These are phyloP conservation scores for Sebastolobus alascanus DNA, from an alignment of 2,797 vertebrate species.

Conservation along the genomic window DNA sequence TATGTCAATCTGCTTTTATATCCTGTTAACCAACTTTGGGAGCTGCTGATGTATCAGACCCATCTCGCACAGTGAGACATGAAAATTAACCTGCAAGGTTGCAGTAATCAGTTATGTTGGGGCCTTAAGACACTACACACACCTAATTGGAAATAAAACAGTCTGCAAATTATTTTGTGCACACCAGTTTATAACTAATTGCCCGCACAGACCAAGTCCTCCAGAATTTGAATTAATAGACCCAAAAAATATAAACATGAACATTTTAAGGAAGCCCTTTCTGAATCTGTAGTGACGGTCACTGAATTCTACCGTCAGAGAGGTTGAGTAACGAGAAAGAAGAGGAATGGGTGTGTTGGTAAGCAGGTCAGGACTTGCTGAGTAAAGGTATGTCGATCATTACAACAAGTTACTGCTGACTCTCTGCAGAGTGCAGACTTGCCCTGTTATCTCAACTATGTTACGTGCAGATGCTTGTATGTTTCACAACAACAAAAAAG, in stretches of 20 bases:
- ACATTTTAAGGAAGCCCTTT: background rate
- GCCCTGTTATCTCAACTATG: conserved; percentile 3
- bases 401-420: background rate
- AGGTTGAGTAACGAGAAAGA: background rate
- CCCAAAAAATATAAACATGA: background rate
- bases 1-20: background rate
- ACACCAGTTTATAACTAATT: background rate
- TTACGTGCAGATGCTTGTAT: background rate
- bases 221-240: background rate
- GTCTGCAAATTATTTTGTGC: background rate
- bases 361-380: conserved; percentile 55
- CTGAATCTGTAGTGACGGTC: too few species aligned
- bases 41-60: too few species aligned
- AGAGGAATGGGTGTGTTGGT: background rate
- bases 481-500: background rate
- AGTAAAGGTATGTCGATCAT: conserved; percentile 33
- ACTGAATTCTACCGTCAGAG: background rate
- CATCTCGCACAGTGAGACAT: too few species aligned
- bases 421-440: conserved; percentile 23
- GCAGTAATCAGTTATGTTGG: too few species aligned
- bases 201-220: accelerated
- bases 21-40: background rate
- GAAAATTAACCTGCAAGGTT: too few species aligned
- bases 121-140: background rate
- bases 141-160: background rate